Evolutionary conservation across 2,797 vertebrate genomes (phyloP).

Genomic region (Typhlichthys eigenmanni): DNA sequence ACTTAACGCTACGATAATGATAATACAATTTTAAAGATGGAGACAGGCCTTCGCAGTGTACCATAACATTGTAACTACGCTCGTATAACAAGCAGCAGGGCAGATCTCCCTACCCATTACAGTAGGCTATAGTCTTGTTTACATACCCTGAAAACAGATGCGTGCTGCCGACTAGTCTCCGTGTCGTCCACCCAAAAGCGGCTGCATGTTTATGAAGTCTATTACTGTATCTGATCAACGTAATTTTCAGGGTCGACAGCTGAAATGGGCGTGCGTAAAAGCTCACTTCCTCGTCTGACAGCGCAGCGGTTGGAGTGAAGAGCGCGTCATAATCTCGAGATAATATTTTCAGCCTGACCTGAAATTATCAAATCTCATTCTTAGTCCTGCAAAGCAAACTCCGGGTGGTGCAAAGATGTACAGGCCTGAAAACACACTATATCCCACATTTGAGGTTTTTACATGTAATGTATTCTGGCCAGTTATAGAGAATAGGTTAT

Average conservation of each 20-base stretch:
- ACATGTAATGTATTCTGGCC: too few species aligned
- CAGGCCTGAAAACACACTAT: too few species aligned
- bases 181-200: constrained; percentile 22
- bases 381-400: too few species aligned
- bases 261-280: constrained; percentile 70
- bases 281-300: constrained; percentile 76
- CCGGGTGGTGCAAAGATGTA: too few species aligned
- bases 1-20: constrained; percentile 47
- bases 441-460: neutral
- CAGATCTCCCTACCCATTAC: too few species aligned
- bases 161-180: constrained; percentile 44
- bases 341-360: constrained; percentile 37
- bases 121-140: neutral
- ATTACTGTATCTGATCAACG: constrained; percentile 42
- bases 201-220: constrained; percentile 45
- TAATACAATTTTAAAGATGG: constrained; percentile 45
- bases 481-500: constrained; percentile 3
- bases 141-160: constrained; percentile 53
- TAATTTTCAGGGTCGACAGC: constrained; percentile 45
- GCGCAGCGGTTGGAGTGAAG: constrained; percentile 48
- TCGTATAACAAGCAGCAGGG: neutral
- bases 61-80: constrained; percentile 25
- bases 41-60: constrained; percentile 50
- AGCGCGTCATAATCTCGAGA: constrained; percentile 47
- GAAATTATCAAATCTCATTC: too few species aligned